Conservation (phyloP, 2,888 invertebrate species). For the Harpagoxenus sublaevis region DNA sequence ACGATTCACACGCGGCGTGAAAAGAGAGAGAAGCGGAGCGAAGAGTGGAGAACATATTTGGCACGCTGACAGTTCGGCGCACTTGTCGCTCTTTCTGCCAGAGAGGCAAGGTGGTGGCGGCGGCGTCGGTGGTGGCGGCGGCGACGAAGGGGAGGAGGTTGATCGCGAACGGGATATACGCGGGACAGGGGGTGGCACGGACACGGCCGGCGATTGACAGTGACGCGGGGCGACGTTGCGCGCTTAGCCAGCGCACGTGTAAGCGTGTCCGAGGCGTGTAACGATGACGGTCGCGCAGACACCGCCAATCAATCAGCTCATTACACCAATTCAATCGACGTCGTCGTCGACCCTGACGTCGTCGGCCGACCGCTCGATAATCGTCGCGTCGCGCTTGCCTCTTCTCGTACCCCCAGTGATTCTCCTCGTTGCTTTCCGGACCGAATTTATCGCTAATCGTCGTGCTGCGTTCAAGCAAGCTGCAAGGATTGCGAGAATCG, state of each 20-base stretch:
- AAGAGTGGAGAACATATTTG: slow-evolving; percentile 69
- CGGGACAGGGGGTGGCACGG: slow-evolving; percentile 32
- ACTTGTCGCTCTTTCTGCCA: slow-evolving; percentile 65
- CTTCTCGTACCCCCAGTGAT: slow-evolving; percentile 25
- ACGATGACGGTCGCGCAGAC: slow-evolving; percentile 79
- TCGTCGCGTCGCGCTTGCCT: slow-evolving; percentile 54
- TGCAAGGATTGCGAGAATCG: neutral
- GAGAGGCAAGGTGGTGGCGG: slow-evolving; percentile 39
- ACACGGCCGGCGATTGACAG: slow-evolving; percentile 72
- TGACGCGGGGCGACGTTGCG: slow-evolving; percentile 72
- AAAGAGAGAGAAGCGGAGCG: slow-evolving; percentile 53
- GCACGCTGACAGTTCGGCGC: slow-evolving; percentile 73
- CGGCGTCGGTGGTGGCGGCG: slow-evolving; percentile 8
- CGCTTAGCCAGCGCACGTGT: slow-evolving; percentile 52
- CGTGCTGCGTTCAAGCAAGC: neutral
- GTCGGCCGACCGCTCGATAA: slow-evolving; percentile 56
- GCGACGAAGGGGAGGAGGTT: slow-evolving; percentile 29
- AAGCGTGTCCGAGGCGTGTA: slow-evolving; percentile 76
- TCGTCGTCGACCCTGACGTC: slow-evolving; percentile 52
- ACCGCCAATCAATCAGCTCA: slow-evolving; percentile 83
- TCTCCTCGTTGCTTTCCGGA: slow-evolving; percentile 1
- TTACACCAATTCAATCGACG: slow-evolving; percentile 80
- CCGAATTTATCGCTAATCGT: slow-evolving; percentile 19
- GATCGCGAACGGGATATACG: slow-evolving; percentile 47
- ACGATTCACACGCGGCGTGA: slow-evolving; percentile 29